Base-by-base conservation (phyloP, 2,888 invertebrate species). In the Sarcophaga rosellei region DNA sequence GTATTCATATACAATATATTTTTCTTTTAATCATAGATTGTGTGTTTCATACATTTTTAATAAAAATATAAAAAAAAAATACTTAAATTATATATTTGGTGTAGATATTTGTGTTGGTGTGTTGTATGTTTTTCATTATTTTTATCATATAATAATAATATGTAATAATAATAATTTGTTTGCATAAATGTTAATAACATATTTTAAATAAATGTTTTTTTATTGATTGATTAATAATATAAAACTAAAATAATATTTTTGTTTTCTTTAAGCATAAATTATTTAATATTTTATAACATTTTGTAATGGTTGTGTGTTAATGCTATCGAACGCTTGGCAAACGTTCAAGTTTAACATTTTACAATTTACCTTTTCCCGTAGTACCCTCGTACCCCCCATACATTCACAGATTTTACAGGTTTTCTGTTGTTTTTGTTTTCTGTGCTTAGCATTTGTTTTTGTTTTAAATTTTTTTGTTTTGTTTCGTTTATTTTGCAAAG, bases 51-150 rank as follows among this genome's bases (percentile, higher is more conserved):
- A 4, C 5, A 35, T 35, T 35, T 65, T 65, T 65, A 44, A 44
- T 45, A 44, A 44, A 66, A 35, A 44, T 17, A 61, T 17, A 15
- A 65, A 65, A 65, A 85, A 84, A 81, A 70, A 81, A 89, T 88
- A 88, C 92, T 92, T 92, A 92, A 86, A 88, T 83, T 89, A 90
- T 88, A 92, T 92, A 90, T 92, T 92, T 92, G 92, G 92, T 92
- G 92, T 92, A 91, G 88, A 89, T 92, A 91, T 92, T 92, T 92
- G 92, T 91, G 91, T 91, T 91, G 90, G 90, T 91, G 89, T 88
- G 82, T 62, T 86, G 79, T 53, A 72, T 86, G 74, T 61, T 79
- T 81, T 77, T 4, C 10, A 61, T 82, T 74, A 61, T 44, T 72
- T 73, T 61, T 62, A 35, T 35, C 35, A 10, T 35, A 10, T 35